phyloP scores from a whole-genome alignment of 2,888 invertebrate species.

The Thumatha senex region DNA sequence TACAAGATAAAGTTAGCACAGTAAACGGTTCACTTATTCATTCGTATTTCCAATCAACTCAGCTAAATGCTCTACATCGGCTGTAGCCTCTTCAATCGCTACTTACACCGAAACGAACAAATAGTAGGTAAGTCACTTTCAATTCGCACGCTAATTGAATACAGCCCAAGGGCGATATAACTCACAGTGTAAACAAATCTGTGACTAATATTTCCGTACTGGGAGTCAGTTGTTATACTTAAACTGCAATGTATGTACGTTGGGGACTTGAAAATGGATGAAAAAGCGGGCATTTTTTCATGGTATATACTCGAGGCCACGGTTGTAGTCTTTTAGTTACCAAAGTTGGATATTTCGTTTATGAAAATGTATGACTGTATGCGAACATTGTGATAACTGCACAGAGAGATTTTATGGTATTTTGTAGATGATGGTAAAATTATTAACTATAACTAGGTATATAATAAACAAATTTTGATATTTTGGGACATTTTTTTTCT shows the following conservation, averaged over 20 bases:
- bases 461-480: no score
- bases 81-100: conserved; percentile 23
- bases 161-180: conserved; percentile 53
- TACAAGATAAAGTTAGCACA: neutral
- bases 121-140: conserved; percentile 27
- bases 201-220: conserved; percentile 44
- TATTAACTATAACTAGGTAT: no score
- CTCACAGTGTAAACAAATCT: conserved; percentile 46
- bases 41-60: conserved; percentile 17
- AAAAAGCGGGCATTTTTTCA: conserved; percentile 32
- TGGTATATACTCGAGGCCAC: conserved; percentile 6
- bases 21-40: neutral
- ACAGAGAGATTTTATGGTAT: neutral
- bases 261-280: conserved; percentile 34
- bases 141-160: conserved; percentile 55
- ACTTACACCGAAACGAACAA: conserved; percentile 36
- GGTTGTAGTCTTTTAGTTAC: conserved; percentile 7
- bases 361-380: neutral
- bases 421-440: no score
- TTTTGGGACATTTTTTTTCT: no score
- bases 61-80: conserved; percentile 15
- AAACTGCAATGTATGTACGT: conserved; percentile 60
- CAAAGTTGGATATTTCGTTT: conserved; percentile 10
- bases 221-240: conserved; percentile 60
- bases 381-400: conserved; percentile 2